Percentiles rank a stretch among this genome's conserved stretches.
These are phyloP conservation scores for Drosophila kanekoi DNA, from an alignment of 2,888 invertebrate genomes.

Conservation along the genomic window DNA sequence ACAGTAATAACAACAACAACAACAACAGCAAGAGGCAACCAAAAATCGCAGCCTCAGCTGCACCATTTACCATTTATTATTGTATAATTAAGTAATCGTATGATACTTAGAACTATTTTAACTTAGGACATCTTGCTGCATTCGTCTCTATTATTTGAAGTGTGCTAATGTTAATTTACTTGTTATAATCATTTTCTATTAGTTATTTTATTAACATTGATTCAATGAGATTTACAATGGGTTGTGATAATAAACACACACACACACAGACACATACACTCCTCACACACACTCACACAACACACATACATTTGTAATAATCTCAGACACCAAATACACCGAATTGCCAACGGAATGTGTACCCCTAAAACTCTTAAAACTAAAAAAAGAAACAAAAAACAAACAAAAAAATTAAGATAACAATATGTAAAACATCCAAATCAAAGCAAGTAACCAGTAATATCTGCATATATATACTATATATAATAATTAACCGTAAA, in stretches of 20 bases:
- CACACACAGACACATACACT: slow-evolving; percentile 5
- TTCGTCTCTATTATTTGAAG: slow-evolving; percentile 69
- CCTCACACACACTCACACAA: slow-evolving; percentile 1
- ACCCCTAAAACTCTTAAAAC: slow-evolving; percentile 30
- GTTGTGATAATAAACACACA: slow-evolving; percentile 36
- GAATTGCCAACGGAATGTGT: slow-evolving; percentile 65
- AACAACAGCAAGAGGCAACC: slow-evolving; percentile 56
- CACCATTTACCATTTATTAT: slow-evolving; percentile 37
- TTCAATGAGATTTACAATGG: slow-evolving; percentile 59
- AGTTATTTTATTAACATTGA: slow-evolving; percentile 37
- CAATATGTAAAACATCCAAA: slow-evolving; percentile 68
- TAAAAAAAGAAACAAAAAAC: background rate
- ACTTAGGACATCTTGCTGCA: slow-evolving; percentile 73
- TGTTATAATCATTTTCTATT: slow-evolving; percentile 59
- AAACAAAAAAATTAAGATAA: slow-evolving; percentile 20
- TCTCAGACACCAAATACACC: slow-evolving; percentile 25
- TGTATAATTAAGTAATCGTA: slow-evolving; percentile 52
- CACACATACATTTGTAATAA: slow-evolving; percentile 50
- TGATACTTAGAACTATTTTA: slow-evolving; percentile 49
- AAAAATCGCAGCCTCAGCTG: slow-evolving; percentile 69
- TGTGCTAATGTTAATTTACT: slow-evolving; percentile 63
- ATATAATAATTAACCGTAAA: slow-evolving; percentile 50
- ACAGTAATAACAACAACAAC: slow-evolving; percentile 31
- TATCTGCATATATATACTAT: slow-evolving; percentile 32
- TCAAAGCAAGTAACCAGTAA: slow-evolving; percentile 71